Evolutionary conservation across 1,140 invertebrate genomes (phyloP), one percentile per base, ranked within the genome.

Genomic region (Micrasema longulum): DNA sequence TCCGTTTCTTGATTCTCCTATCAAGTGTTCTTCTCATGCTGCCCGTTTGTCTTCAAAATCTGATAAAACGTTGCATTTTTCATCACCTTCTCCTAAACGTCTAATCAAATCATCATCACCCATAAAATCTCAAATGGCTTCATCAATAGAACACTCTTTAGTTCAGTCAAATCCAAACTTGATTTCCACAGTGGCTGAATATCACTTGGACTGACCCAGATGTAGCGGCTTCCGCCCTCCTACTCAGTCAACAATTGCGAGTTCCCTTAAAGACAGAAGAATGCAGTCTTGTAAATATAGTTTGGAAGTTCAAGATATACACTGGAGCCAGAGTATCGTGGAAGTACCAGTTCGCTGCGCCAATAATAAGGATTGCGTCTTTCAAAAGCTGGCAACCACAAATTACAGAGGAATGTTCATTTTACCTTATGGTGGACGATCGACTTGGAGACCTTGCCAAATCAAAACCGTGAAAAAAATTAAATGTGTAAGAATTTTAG

Each of bases 331-430:
- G 12, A 62, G 57, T 22, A 20, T 62, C 1, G 2, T 62, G 36
- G 57, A 62, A 43, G 57, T 62, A 22, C 57, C 57, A 0, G 18
- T 62, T 2, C 57, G 57, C 1, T 62, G 57, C 12, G 57, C 57
- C 10, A 62, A 62, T 26, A 62, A 62, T 23, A 62, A 62, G 12
- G 62, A 65, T 23, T 48, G 62, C 9, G 26, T 65, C 1, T 48
- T 47, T 23, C n/a, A 31, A 9, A 35, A 43, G 18, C 22, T 47
- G 2, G n/a, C 41, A 1, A 48, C 43, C 22, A 2, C 22, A 10
- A 65, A 65, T 35, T 48, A 48, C 26, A 47, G 23, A 48, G 41
- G 45, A 35, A 18, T 47, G 41, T 47, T 41, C 14, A 16, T 47
- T 23, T 65, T 65, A 14, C 45, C 62, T 2, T 48, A 48, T 14